A percentile compares a stretch with the other conserved stretches of the same genome.
Evolutionary conservation across 2,797 vertebrate genomes (phyloP).

Genomic region (Coracias cyanogaster): DNA sequence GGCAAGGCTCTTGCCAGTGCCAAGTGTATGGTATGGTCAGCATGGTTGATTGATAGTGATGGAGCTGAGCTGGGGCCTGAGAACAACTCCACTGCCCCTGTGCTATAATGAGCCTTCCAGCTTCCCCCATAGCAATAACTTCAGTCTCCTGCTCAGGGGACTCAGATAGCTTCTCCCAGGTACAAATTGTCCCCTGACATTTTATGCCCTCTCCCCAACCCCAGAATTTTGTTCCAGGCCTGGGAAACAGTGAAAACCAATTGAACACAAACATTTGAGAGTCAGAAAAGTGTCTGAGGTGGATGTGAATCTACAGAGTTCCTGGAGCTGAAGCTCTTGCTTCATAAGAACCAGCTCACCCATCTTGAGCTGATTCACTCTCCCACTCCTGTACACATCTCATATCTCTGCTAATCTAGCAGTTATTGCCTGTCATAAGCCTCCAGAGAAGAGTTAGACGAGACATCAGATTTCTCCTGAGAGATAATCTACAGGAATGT

Average conservation of each 20-base stretch:
- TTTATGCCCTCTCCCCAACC: background rate
- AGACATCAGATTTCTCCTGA: background rate
- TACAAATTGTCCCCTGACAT: background rate
- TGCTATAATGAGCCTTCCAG: background rate
- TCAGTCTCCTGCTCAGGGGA: background rate
- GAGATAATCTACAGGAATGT: background rate
- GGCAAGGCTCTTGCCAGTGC: background rate
- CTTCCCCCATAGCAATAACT: no score
- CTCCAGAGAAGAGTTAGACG: slow-evolving; percentile 20
- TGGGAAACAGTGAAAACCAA: background rate
- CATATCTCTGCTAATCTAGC: background rate
- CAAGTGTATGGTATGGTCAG: background rate
- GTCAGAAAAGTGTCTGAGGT: background rate
- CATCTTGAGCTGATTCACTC: slow-evolving; percentile 32
- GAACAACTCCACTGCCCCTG: background rate
- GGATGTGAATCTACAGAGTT: background rate
- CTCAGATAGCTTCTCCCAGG: background rate
- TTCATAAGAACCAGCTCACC: slow-evolving; percentile 22
- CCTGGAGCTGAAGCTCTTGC: background rate
- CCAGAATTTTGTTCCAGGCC: background rate
- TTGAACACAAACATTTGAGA: background rate
- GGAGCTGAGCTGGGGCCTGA: background rate
- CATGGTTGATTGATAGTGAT: background rate
- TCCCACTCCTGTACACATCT: background rate
- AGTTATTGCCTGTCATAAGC: background rate